phyloP scores from a whole-genome alignment of 1,140 invertebrate genomes.

The Orchesella cincta region DNA sequence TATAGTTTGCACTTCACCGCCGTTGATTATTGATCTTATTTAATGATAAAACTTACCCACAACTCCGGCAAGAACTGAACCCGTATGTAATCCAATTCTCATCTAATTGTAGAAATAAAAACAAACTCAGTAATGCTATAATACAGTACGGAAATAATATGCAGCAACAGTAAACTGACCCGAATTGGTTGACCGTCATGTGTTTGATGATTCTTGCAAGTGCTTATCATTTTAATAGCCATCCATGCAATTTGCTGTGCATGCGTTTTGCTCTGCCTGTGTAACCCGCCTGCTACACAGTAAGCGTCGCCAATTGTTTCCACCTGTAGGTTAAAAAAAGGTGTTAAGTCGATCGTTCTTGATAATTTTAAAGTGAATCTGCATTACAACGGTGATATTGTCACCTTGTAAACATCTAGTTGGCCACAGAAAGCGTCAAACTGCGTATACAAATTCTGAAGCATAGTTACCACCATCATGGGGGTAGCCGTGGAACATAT shows the following conservation, averaged over 20 bases:
- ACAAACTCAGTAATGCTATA: not conserved
- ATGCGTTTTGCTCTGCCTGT: slow-evolving; percentile 77
- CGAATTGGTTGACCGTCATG: slow-evolving; percentile 87
- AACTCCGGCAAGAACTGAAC: slow-evolving; percentile 82
- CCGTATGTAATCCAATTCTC: slow-evolving; percentile 89
- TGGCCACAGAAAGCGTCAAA: slow-evolving; percentile 88
- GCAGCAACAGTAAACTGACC: slow-evolving; percentile 60
- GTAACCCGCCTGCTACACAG: slow-evolving; percentile 88
- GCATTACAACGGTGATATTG: not conserved
- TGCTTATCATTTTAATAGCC: slow-evolving; percentile 87
- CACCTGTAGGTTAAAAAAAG: slow-evolving; percentile 65
- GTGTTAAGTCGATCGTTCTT: slow-evolving; percentile 50
- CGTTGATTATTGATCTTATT: no score
- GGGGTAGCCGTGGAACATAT: slow-evolving; percentile 87
- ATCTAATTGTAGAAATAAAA: slow-evolving; percentile 67
- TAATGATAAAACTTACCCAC: slow-evolving; percentile 64
- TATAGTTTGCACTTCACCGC: no score
- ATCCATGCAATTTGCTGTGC: slow-evolving; percentile 95
- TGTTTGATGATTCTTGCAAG: slow-evolving; percentile 79
- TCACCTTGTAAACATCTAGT: slow-evolving; percentile 88
- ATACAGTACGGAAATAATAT: not conserved
- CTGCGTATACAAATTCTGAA: slow-evolving; percentile 86
- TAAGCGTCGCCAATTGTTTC: slow-evolving; percentile 94
- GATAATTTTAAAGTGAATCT: not conserved
- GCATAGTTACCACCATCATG: slow-evolving; percentile 92